Conservation (phyloP, 2,888 invertebrate genomes). For the Ormyrus nitidulus region DNA sequence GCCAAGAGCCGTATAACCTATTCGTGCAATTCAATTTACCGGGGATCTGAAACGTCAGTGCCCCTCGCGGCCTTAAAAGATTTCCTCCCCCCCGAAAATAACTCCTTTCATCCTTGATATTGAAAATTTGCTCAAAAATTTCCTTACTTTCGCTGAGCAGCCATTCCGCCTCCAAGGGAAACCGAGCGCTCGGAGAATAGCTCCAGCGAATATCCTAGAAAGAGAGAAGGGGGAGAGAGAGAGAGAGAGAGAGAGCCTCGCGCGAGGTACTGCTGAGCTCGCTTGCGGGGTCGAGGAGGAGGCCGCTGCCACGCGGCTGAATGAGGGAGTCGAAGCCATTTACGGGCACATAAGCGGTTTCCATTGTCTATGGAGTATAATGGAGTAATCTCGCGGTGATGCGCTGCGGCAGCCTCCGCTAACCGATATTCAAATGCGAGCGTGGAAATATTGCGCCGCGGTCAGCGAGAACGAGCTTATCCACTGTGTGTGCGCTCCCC, state of each 20-base stretch:
- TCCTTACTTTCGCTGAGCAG: no score
- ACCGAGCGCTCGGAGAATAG: no score
- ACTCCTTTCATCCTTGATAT: no score
- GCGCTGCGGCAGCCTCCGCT: conserved; percentile 66
- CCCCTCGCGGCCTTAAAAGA: no score
- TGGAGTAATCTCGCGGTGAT: conserved; percentile 75
- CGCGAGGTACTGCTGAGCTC: neutral
- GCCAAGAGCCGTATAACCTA: no score
- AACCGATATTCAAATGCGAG: conserved; percentile 72
- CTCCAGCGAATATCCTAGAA: neutral
- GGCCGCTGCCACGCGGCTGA: conserved; percentile 18
- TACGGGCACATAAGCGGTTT: conserved; percentile 73
- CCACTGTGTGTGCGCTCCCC: conserved; percentile 22
- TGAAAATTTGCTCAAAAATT: no score
- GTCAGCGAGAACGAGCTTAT: conserved; percentile 61
- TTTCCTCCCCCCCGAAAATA: no score
- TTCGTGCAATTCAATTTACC: no score
- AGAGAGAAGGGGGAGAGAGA: conserved; percentile 1
- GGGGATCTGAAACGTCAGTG: no score
- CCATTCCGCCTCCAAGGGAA: no score
- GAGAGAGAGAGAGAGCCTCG: no score
- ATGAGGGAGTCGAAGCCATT: conserved; percentile 71
- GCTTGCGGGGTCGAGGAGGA: neutral
- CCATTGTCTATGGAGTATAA: conserved; percentile 75
- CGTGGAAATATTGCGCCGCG: conserved; percentile 62